Evolutionary conservation across 2,888 invertebrate species (phyloP), one percentile per base, ranked within the genome.

Genomic region (Smittia aterrima): DNA sequence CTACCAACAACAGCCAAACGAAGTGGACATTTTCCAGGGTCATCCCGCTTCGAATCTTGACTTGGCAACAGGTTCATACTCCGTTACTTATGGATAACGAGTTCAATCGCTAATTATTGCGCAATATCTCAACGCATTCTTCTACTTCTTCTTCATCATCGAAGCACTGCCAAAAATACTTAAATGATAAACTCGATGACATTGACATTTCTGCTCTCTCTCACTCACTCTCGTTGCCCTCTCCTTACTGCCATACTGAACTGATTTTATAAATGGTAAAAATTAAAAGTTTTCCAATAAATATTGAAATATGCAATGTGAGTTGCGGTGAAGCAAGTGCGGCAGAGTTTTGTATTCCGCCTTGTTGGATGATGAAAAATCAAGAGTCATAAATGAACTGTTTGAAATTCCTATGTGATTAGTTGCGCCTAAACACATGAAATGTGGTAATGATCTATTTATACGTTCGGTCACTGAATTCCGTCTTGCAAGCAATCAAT

Each of bases 11-110:
- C 20, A 27, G 1, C 38, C 22, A 38, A 82, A 82, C 71, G 83
- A 82, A 78, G 84, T 85, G 32, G 82, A 80, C 77, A 84, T 85
- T 13, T 88, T 87, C 79, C 79, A 84, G 71, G 89, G 89, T 18
- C 91, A 92, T 81, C 91, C 92, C 0, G 89, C 91, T 0, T 86
- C 87, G 76, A 92, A 90, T 79, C 86, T 91, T 76, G 90, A 92
- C 79, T 87, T 91, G 58, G 87, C 84, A 79, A 87, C 88, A 75
- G 92, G 92, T 18, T 92, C 93, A 3, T 93, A 93, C 82, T 87
- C 89, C 76, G 88, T 93, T 77, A 88, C 89, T 79, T 93, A 92
- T 79, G 85, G 79, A 75, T 41, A 32, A 67, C 24, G 13, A 27
- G 25, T 64, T 64, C 11, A 9, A 58, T 47, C 47, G 47, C 13